Percentiles rank a stretch among this genome's conserved stretches.
Evolutionary conservation across 1,140 invertebrate genomes (phyloP).

Genomic region (Megalonaias nervosa): DNA sequence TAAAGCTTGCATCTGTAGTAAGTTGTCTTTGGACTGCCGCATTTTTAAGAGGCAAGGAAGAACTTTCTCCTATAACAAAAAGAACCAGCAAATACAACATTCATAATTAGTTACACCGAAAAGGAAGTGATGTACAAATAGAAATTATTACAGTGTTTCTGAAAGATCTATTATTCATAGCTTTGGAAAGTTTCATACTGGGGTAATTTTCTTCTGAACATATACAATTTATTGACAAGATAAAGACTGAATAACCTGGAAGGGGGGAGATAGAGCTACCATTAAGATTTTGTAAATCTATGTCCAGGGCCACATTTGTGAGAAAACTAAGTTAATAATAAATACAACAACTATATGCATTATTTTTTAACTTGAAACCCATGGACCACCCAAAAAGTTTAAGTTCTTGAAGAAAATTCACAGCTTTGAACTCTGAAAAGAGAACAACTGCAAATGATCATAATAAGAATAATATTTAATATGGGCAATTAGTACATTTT

Average conservation of each 20-base stretch:
- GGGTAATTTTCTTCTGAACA: not conserved
- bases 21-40: conserved; percentile 51
- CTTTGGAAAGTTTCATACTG: not conserved
- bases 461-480: too few relatives aligned
- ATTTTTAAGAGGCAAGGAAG: conserved; percentile 76
- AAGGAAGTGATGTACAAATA: not conserved
- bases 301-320: too few relatives aligned
- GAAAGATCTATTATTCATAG: not conserved
- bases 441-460: too few relatives aligned
- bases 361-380: too few relatives aligned
- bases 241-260: not conserved
- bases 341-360: too few relatives aligned
- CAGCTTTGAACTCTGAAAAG: too few relatives aligned
- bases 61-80: conserved; percentile 76
- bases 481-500: too few relatives aligned
- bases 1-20: conserved; percentile 39
- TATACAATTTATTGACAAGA: not conserved
- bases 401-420: too few relatives aligned
- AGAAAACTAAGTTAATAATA: too few relatives aligned
- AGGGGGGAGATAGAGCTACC: not conserved
- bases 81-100: conserved; percentile 12
- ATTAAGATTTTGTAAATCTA: too few relatives aligned
- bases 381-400: too few relatives aligned
- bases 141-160: not conserved
- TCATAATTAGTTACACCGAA: not conserved